phyloP scores from a whole-genome alignment of 2,888 invertebrate genomes.

The Apocheima hispidaria region DNA sequence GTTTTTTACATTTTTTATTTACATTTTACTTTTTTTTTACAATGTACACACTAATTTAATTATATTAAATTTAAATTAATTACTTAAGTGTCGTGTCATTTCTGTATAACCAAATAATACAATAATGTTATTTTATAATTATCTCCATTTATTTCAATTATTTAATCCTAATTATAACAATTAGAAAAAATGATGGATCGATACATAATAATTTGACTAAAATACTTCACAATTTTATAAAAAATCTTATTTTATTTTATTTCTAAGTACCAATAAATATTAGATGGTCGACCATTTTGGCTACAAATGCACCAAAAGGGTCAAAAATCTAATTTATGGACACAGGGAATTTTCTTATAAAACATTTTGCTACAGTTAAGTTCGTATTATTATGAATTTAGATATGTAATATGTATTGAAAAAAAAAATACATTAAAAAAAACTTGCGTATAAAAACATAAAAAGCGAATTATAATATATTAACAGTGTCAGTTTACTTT shows the following conservation, averaged over 20 bases:
- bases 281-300: slow-evolving; percentile 80
- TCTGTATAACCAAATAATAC: slow-evolving; percentile 17
- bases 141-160: slow-evolving; percentile 76
- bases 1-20: too few relatives aligned
- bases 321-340: slow-evolving; percentile 76
- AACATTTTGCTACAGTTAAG: slow-evolving; percentile 47
- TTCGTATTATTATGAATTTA: slow-evolving; percentile 39
- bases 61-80: too few relatives aligned
- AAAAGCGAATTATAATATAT: slow-evolving; percentile 19
- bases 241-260: slow-evolving; percentile 50
- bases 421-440: slow-evolving; percentile 25
- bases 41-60: too few relatives aligned
- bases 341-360: slow-evolving; percentile 53
- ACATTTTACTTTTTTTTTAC: too few relatives aligned
- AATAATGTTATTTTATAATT: slow-evolving; percentile 57
- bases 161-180: slow-evolving; percentile 68
- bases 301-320: slow-evolving; percentile 61
- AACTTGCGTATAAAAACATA: slow-evolving; percentile 2
- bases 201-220: slow-evolving; percentile 68
- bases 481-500: slow-evolving; percentile 42
- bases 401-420: slow-evolving; percentile 37
- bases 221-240: slow-evolving; percentile 63
- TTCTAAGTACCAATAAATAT: slow-evolving; percentile 66
- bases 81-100: too few relatives aligned
- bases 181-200: slow-evolving; percentile 62